Evolutionary conservation across 1,140 invertebrate genomes (phyloP), one percentile per base, ranked within the genome.

Genomic region (Drosophila navojoa): DNA sequence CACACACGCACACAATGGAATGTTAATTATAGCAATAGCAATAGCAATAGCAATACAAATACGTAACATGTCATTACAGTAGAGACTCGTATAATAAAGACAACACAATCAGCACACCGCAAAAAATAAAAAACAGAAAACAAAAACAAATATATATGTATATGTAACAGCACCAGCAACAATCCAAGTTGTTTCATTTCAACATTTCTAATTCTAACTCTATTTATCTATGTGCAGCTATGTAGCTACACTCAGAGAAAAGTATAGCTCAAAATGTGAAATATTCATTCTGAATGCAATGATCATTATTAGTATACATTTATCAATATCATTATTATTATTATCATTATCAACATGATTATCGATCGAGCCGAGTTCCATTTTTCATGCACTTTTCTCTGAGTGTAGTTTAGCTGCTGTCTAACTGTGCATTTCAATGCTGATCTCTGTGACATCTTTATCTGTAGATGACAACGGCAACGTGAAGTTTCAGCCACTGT

Each of bases 401-500:
- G 73, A 59, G 62, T 63, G 44, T 52, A 49, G 49, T 22, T 19
- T 60, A 57, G 63, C 40, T 70, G 27, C 22, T 32, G 29, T 32
- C n/a, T 16, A 2, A 15, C 15, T 32, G 27, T 29, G 50, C 27
- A 25, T 59, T 40, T 25, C 53, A n/a, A 6, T 47, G 57, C 25
- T 66, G 35, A 61, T 53, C 55, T 44, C 35, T 60, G 38, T 82
- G 66, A 72, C 67, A 71, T 55, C 63, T 71, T 59, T 57, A 64
- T 67, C 73, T 69, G 40, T 76, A 92, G 91, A 92, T 79, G 91
- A 92, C 71, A 81, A 90, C 67, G 91, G 91, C 50, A 85, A 92
- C 73, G 81, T 92, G 61, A 92, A 92, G 75, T 95, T 94, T 86
- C 94, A 94, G 78, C 94, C 94, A 16, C 92, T 95, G 71, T 93